Conservation (phyloP, 2,797 vertebrate genomes). For the Loris lydekkerianus region DNA sequence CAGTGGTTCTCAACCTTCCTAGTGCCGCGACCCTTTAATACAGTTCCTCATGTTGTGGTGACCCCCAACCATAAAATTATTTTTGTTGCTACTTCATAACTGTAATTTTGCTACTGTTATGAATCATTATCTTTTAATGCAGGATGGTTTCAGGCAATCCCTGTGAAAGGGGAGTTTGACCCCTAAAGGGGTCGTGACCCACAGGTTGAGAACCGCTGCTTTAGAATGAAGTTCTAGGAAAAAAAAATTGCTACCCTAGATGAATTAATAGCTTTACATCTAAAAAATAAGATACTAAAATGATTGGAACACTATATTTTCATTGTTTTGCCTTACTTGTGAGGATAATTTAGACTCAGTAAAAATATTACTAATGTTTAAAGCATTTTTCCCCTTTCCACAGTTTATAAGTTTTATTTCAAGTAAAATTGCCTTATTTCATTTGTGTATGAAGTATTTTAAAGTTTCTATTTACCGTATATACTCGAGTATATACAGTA, state of each 20-base stretch:
- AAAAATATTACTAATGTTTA: constrained; percentile 1
- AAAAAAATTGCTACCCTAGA: background rate
- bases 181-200: too few relatives aligned
- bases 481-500: background rate
- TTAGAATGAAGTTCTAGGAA: constrained; percentile 42
- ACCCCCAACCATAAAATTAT: too few relatives aligned
- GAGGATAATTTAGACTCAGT: background rate
- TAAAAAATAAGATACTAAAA: constrained; percentile 48
- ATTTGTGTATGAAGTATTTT: background rate
- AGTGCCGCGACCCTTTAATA: too few relatives aligned
- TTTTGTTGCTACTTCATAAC: too few relatives aligned
- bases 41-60: too few relatives aligned
- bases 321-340: constrained; percentile 12
- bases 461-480: background rate
- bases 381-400: background rate
- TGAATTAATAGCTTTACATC: background rate
- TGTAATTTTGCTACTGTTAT: too few relatives aligned
- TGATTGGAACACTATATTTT: background rate
- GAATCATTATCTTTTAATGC: too few relatives aligned
- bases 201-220: too few relatives aligned
- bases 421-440: background rate
- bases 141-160: too few relatives aligned
- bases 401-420: constrained; percentile 15
- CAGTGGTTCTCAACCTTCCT: too few relatives aligned
- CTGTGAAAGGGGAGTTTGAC: too few relatives aligned